Percentiles rank a stretch among this genome's conserved stretches.
phyloP scores from a whole-genome alignment of 2,888 invertebrate species.

The Cosmopolites sordidus region DNA sequence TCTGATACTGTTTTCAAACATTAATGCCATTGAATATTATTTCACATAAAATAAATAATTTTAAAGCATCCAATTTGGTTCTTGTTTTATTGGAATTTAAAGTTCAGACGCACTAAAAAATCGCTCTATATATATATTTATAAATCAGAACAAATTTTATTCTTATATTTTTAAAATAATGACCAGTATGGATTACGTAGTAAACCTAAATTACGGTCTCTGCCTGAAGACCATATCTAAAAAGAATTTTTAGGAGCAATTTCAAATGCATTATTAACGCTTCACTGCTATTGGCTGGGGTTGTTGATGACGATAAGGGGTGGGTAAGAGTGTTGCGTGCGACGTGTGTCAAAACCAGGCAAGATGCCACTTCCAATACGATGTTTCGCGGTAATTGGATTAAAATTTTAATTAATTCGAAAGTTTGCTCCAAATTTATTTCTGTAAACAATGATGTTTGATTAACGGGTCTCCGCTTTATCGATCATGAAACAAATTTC shows the following conservation, averaged over 20 bases:
- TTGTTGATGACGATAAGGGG: constrained; percentile 29
- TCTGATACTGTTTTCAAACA: too few species aligned
- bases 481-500: not conserved
- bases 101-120: too few species aligned
- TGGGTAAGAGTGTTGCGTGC: constrained; percentile 30
- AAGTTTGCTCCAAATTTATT: constrained; percentile 44
- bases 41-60: too few species aligned
- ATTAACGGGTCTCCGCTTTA: constrained; percentile 15
- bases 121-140: too few species aligned
- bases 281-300: constrained; percentile 29
- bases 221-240: not conserved
- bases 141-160: too few species aligned
- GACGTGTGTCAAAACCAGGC: constrained; percentile 50
- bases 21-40: too few species aligned
- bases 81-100: too few species aligned
- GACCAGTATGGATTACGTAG: too few species aligned
- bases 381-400: constrained; percentile 49
- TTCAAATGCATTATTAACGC: constrained; percentile 35
- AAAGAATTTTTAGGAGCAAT: constrained; percentile 19
- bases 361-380: constrained; percentile 41
- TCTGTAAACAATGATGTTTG: constrained; percentile 28
- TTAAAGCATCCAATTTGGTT: too few species aligned
- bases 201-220: too few species aligned
- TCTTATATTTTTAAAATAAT: too few species aligned
- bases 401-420: constrained; percentile 51